Base-by-base conservation (phyloP, 2,888 invertebrate species). In the Orthonevra nobilis region DNA sequence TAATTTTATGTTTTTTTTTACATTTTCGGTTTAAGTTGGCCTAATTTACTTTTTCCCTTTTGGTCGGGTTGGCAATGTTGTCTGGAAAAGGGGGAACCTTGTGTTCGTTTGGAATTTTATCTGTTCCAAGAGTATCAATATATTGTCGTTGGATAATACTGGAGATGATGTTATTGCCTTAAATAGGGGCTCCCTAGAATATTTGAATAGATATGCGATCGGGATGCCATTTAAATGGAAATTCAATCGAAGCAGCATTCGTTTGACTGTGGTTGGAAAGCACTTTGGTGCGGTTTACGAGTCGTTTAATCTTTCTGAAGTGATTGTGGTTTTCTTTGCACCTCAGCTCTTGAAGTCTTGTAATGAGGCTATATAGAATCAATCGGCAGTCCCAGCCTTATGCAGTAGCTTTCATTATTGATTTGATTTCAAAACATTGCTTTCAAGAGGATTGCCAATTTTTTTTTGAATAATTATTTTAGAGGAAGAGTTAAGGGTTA, bases 201-300 rank as follows among this genome's bases (percentile, higher is more conserved):
- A 79, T 79, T 68, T 73, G 42, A 79, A 73, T 56, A 48, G 56
- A 73, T 79, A 68, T 73, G 73, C 60, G 48, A 73, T 66, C 48
- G 48, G 46, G 48, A 56, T 52, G 61, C 42, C 34, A 73, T 73
- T 79, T 73, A 26, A 42, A 73, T 79, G 79, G 79, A 79, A 73
- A 72, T 72, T 79, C 66, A 73, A 61, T 72, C 15, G n/a, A 23
- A 20, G 46, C 26, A n/a, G 14, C 1, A 40, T 40, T 9, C 19
- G 19, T 32, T n/a, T 23, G 12, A 12, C 2, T 30, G 19, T 26
- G 17, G 19, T 3, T n/a, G 38, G 52, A 9, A 9, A 23, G 42
- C 46, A 32, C 34, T 56, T 26, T 48, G 74, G 46, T 52, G 66
- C 14, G 52, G 46, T 12, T 61, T 56, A 15, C 26, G 19, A 52